Evolutionary conservation across 2,797 vertebrate genomes (phyloP).

Genomic region (Chloroceryle amazona): DNA sequence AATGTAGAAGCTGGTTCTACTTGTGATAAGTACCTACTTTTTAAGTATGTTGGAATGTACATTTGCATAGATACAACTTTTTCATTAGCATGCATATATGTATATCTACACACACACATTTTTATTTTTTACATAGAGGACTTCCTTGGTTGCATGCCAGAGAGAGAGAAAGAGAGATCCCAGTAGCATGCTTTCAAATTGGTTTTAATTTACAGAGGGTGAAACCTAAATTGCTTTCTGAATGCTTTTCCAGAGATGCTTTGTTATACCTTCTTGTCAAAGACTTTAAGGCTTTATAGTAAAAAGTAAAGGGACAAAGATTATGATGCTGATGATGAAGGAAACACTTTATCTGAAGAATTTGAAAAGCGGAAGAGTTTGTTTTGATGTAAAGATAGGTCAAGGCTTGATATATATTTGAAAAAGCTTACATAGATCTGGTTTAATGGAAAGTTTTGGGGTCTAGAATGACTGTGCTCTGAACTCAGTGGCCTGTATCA

Average conservation of each 20-base stretch:
- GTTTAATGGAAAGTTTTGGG: neutral
- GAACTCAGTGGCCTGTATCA: neutral
- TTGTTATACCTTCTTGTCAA: conserved; percentile 14
- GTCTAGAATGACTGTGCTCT: neutral
- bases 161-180: neutral
- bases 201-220: conserved; percentile 22
- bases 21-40: conserved; percentile 20
- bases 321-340: neutral
- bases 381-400: neutral
- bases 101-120: neutral
- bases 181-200: neutral
- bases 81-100: neutral
- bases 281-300: neutral
- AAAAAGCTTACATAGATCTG: neutral
- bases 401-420: neutral
- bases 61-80: neutral
- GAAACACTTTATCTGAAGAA: neutral
- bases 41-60: conserved; percentile 17
- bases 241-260: neutral
- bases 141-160: neutral
- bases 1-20: neutral
- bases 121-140: neutral
- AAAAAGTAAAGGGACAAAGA: neutral
- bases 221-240: neutral
- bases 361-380: neutral